Evolutionary conservation across 1,140 invertebrate species (phyloP).

Genomic region (Zaprionus camerounensis): DNA sequence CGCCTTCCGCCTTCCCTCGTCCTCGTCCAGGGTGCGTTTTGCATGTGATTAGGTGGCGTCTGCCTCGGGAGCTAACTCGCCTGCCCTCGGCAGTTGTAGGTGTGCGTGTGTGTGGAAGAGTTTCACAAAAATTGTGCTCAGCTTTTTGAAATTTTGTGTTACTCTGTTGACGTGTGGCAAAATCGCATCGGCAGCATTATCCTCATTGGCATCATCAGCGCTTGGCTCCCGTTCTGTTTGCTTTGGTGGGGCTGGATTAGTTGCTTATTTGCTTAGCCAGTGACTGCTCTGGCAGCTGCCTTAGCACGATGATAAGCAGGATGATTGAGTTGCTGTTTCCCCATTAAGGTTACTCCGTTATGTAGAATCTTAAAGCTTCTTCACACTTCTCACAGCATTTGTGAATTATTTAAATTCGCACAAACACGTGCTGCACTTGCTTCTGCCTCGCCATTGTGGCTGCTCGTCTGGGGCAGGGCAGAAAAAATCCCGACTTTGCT

Average conservation of each 20-base stretch:
- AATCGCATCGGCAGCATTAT: constrained; percentile 56
- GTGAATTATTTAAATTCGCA: constrained; percentile 49
- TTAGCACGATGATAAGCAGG: not conserved
- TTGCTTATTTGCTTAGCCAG: constrained; percentile 33
- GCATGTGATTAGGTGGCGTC: constrained; percentile 52
- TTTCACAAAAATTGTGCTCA: constrained; percentile 36
- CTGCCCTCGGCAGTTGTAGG: constrained; percentile 1
- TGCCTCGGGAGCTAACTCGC: constrained; percentile 27
- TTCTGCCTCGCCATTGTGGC: constrained; percentile 51
- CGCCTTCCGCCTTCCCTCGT: not conserved
- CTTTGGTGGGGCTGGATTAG: constrained; percentile 9
- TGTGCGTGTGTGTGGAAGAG: constrained; percentile 6
- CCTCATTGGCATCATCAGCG: constrained; percentile 48
- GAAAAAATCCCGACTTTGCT: constrained; percentile 73
- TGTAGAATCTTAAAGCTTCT: constrained; percentile 4
- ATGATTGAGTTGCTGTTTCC: not conserved
- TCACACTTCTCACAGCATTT: not conserved
- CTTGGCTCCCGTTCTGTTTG: constrained; percentile 26
- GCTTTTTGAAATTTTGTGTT: constrained; percentile 33
- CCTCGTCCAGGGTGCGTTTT: constrained; percentile 27
- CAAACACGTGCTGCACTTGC: constrained; percentile 64
- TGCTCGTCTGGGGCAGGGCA: not conserved
- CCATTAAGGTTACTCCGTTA: too few relatives aligned
- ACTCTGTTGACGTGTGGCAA: constrained; percentile 30
- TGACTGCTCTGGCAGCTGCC: not conserved